phyloP scores from a whole-genome alignment of 2,888 invertebrate genomes.

The Alviniconcha strummeri region DNA sequence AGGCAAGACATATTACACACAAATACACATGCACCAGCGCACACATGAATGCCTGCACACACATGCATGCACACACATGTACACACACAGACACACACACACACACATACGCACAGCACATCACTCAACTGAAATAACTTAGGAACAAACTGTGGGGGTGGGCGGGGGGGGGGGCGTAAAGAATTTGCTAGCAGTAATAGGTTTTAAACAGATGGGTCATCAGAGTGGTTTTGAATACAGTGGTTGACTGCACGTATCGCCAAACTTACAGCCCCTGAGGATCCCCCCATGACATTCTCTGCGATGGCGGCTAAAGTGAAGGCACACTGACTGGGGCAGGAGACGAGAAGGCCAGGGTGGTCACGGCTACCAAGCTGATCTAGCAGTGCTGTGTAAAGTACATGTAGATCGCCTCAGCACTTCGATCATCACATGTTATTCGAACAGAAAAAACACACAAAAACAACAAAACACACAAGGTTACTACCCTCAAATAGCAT shows the following conservation, averaged over 20 bases:
- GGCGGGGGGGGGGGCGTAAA: no score
- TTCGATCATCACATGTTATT: not conserved
- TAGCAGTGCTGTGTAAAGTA: constrained; percentile 47
- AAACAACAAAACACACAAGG: not conserved
- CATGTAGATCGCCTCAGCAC: not conserved
- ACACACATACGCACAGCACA: not conserved
- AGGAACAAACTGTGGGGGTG: no score
- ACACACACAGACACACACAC: not conserved
- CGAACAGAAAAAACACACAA: not conserved
- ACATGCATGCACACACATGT: not conserved
- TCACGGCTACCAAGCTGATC: constrained; percentile 47
- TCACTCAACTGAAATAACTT: not conserved
- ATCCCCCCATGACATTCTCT: constrained; percentile 85
- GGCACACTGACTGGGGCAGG: constrained; percentile 54
- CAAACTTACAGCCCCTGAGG: constrained; percentile 80
- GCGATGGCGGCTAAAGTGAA: constrained; percentile 72
- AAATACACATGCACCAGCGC: not conserved
- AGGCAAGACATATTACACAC: not conserved
- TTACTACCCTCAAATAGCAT: not conserved
- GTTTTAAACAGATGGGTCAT: no score
- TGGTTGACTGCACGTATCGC: no score
- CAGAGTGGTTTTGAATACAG: no score
- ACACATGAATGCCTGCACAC: not conserved
- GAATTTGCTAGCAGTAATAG: no score
- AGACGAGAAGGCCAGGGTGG: constrained; percentile 53